Base-by-base conservation (phyloP, 2,888 invertebrate species). In the Cinara cedri region DNA sequence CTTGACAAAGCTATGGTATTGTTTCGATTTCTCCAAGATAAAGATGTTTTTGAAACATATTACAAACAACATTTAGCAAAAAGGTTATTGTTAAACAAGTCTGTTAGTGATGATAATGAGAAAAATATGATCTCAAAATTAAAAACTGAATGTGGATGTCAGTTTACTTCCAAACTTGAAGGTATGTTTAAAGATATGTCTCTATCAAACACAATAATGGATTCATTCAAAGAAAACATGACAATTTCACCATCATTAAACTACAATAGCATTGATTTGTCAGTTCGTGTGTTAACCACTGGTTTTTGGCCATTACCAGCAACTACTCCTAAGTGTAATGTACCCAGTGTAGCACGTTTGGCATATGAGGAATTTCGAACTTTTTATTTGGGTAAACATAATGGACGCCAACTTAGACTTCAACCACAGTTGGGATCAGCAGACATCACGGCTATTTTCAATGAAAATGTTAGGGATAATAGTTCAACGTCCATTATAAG, bases 171-270 rank as follows among this genome's bases (percentile, higher is more conserved):
- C 81, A 99, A 99, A 88, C 89, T 99, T 84, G 99, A 99, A 88
- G 98, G 98, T 84, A 99, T 99, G 99, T 99, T 99, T 87, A 98
- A 99, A 87, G 99, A 99, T 87, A 99, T 99, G 94, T 97, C 98
- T n/a, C 94, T 99, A 81, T 99, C 99, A 82, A 97, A 97, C 86
- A 97, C 96, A 57, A 95, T 98, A 84, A 98, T 97, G 94, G 97
- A 98, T 84, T 97, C 98, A 86, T 99, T 99, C 87, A 97, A 97
- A 86, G 93, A 93, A 84, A 93, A 95, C 87, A 91, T 95, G 54
- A 16, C 19, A 72, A 65, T 72, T 21, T 81, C 51, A 19, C 62
- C 70, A 3, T 42, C 49, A 21, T 74, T 62, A 11, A 57, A 76
- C 62, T 68, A 62, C 34, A 66, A 92, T 84, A 97, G 96, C 82